Evolutionary conservation across 1,140 invertebrate genomes (phyloP).

Genomic region (Caenorhabditis brenneri): DNA sequence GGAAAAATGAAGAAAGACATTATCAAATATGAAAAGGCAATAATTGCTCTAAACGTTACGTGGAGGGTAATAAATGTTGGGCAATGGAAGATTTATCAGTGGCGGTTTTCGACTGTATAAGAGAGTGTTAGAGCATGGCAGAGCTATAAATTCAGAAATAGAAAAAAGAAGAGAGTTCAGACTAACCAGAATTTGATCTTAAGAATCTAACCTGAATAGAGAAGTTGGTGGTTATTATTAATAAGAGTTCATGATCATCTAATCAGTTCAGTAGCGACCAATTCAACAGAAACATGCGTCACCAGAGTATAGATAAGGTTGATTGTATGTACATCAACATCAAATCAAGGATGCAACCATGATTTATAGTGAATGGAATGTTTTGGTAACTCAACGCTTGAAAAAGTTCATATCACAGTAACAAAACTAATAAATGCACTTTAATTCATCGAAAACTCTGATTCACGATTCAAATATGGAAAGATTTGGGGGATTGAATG

Average conservation of each 20-base stretch:
- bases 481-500: too few species aligned
- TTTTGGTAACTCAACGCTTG: too few species aligned
- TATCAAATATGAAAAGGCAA: slow-evolving; percentile 29
- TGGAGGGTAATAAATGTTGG: slow-evolving; percentile 40
- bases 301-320: neutral
- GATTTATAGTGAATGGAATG: neutral
- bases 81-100: slow-evolving; percentile 40
- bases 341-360: neutral
- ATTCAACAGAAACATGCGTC: neutral
- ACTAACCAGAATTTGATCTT: too few species aligned
- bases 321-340: neutral
- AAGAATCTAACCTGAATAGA: too few species aligned
- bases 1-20: slow-evolving; percentile 12
- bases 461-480: too few species aligned
- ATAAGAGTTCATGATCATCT: neutral
- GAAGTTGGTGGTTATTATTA: too few species aligned
- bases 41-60: slow-evolving; percentile 29
- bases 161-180: too few species aligned
- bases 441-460: too few species aligned
- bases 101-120: neutral
- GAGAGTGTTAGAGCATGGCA: neutral
- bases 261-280: neutral
- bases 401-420: too few species aligned
- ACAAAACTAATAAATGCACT: too few species aligned
- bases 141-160: neutral